Evolutionary conservation across 2,113 vertebrate species (phyloP).

Genomic region (Mystacornis crossleyi): DNA sequence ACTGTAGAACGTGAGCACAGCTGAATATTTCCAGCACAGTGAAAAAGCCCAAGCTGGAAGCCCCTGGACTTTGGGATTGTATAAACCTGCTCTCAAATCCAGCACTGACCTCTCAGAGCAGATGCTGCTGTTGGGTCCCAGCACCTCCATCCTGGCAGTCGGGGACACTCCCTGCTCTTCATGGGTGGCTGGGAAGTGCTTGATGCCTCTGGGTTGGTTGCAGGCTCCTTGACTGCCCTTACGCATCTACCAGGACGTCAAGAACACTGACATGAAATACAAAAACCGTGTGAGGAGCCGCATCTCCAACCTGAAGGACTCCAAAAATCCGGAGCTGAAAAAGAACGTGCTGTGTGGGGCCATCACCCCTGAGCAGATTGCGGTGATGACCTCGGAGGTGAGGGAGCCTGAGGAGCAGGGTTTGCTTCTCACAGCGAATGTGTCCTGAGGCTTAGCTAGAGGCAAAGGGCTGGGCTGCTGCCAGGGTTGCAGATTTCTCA

Average conservation of each 20-base stretch:
- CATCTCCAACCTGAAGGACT: slow-evolving; percentile 94
- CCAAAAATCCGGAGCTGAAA: slow-evolving; percentile 92
- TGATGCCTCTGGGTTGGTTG: background rate
- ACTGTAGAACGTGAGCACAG: background rate
- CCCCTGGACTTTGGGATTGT: background rate
- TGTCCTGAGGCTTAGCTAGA: background rate
- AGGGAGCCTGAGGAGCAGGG: background rate
- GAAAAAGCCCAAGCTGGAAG: background rate
- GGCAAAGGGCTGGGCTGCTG: background rate
- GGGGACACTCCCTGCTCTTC: background rate
- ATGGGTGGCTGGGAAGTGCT: background rate
- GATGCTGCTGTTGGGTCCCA: background rate
- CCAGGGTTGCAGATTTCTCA: background rate
- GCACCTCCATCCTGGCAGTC: background rate
- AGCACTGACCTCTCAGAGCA: background rate
- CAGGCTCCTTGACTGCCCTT: slow-evolving; percentile 77
- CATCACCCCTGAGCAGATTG: slow-evolving; percentile 86
- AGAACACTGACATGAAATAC: slow-evolving; percentile 92
- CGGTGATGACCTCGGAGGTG: slow-evolving; percentile 93
- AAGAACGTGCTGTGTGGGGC: slow-evolving; percentile 89
- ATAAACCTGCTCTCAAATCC: background rate
- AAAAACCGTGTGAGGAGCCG: slow-evolving; percentile 91
- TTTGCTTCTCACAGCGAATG: background rate
- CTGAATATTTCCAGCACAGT: background rate
- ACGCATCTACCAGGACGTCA: slow-evolving; percentile 93